Evolutionary conservation across 2,888 invertebrate genomes (phyloP), one percentile per base, ranked within the genome.

Genomic region (Zootermopsis nevadensis): DNA sequence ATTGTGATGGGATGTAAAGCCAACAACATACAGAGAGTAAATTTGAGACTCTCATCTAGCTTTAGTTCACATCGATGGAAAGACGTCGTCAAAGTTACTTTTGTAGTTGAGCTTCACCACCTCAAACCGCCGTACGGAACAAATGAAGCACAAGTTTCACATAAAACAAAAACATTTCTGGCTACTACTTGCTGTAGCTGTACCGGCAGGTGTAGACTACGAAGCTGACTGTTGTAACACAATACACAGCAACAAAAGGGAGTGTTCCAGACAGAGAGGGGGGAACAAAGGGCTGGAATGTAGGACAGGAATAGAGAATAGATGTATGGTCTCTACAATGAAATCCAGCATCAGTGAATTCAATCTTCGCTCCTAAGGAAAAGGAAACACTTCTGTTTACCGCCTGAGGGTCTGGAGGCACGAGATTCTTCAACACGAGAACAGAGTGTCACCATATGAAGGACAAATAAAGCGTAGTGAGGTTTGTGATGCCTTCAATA

Each of bases 11-110:
- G 38, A 15, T 15, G 15, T 48, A 48, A 48, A 48, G 42, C 42
- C 42, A 48, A 48, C 42, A 48, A 4, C 10, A 22, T 74, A 38
- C 38, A 74, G 38, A 6, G 74, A 38, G 35, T 38, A n/a, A 74
- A 74, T 74, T 74, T 74, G 74, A 74, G 74, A 74, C 74, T 74
- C 74, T 74, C 74, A 30, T 38, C 74, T 72, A 22, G 38, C 38
- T 74, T 74, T 30, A 74, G 38, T n/a, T 74, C 69, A 3, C 74
- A 74, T 74, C 38, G 33, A 74, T 74, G 38, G 38, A 74, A 74
- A 69, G 69, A 27, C 69, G n/a, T 38, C 74, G n/a, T 74, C 74
- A 74, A 74, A 74, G 38, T 74, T 74, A 74, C 74, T 74, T 74
- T 38, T 38, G 38, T 38, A 74, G 74, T 38, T 38, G 74, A 38